Percentiles rank a stretch among this genome's conserved stretches.
Evolutionary conservation across 2,888 invertebrate genomes (phyloP).

Genomic region (Harpalus rubripes): DNA sequence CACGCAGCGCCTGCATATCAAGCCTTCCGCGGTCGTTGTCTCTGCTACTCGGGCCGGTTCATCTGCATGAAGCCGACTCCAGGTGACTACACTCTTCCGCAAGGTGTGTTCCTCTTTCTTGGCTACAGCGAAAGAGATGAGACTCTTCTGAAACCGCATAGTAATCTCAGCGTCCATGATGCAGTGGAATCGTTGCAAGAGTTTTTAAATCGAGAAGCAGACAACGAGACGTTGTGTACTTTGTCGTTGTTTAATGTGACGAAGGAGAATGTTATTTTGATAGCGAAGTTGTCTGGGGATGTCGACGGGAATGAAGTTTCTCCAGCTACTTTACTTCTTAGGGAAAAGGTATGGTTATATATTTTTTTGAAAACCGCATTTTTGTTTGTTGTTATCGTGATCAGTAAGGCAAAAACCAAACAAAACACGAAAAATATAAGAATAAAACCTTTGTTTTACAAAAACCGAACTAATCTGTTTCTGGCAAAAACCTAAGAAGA

Average conservation of each 20-base stretch:
- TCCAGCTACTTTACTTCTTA: conserved; percentile 83
- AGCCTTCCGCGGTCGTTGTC: conserved; percentile 92
- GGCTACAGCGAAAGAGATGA: conserved; percentile 96
- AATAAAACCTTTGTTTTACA: too few species aligned
- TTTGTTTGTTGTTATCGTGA: too few species aligned
- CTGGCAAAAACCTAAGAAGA: too few species aligned
- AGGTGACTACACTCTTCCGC: conserved; percentile 87
- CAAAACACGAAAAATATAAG: too few species aligned
- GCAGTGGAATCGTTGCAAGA: conserved; percentile 90
- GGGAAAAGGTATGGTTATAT: conserved; percentile 83
- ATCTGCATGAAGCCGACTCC: conserved; percentile 93
- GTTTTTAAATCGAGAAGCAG: conserved; percentile 86
- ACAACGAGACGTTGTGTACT: conserved; percentile 91
- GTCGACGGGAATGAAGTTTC: conserved; percentile 82
- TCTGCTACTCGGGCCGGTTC: conserved; percentile 94
- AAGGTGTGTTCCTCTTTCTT: conserved; percentile 92
- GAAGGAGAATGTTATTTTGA: conserved; percentile 92
- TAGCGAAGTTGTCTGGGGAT: conserved; percentile 86
- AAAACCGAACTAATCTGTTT: too few species aligned
- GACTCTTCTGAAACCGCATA: conserved; percentile 87
- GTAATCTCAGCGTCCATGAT: conserved; percentile 91
- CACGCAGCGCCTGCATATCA: conserved; percentile 95
- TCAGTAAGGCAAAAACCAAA: too few species aligned
- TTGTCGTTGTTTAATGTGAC: conserved; percentile 91
- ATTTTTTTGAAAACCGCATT: neutral